A percentile compares a stretch with the other conserved stretches of the same genome.
Evolutionary conservation across 2,797 vertebrate species (phyloP).

Genomic region (Gouania willdenowi): DNA sequence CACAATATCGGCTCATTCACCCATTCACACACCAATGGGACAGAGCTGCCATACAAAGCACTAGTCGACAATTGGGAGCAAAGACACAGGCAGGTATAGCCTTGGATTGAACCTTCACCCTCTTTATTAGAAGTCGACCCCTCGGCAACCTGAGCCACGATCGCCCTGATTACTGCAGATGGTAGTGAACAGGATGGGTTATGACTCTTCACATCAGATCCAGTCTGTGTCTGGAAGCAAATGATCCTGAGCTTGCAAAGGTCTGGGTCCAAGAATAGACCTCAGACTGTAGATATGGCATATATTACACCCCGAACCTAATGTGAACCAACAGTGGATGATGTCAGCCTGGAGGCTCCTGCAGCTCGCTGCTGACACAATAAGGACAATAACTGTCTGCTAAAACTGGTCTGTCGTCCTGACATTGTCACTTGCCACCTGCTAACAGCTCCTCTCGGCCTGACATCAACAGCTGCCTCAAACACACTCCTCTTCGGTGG

Average conservation of each 20-base stretch:
- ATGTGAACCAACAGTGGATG: conserved; percentile 1
- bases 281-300: conserved; percentile 27
- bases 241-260: conserved; percentile 39
- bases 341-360: neutral
- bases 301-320: conserved; percentile 4
- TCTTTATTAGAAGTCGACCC: too few relatives aligned
- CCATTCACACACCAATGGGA: too few relatives aligned
- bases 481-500: neutral
- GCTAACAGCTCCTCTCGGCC: conserved; percentile 28
- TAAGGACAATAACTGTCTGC: neutral
- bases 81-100: too few relatives aligned
- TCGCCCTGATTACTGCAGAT: too few relatives aligned
- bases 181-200: too few relatives aligned
- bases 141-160: too few relatives aligned
- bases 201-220: neutral
- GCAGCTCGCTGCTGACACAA: neutral
- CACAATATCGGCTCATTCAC: too few relatives aligned
- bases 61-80: too few relatives aligned
- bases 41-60: too few relatives aligned
- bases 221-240: conserved; percentile 11
- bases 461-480: conserved; percentile 60
- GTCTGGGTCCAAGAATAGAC: conserved; percentile 46
- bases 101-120: too few relatives aligned
- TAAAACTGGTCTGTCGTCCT: conserved; percentile 14
- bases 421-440: conserved; percentile 52